Evolutionary conservation across 2,888 invertebrate species (phyloP), one percentile per base, ranked within the genome.

Genomic region (Lithophane leautieri): DNA sequence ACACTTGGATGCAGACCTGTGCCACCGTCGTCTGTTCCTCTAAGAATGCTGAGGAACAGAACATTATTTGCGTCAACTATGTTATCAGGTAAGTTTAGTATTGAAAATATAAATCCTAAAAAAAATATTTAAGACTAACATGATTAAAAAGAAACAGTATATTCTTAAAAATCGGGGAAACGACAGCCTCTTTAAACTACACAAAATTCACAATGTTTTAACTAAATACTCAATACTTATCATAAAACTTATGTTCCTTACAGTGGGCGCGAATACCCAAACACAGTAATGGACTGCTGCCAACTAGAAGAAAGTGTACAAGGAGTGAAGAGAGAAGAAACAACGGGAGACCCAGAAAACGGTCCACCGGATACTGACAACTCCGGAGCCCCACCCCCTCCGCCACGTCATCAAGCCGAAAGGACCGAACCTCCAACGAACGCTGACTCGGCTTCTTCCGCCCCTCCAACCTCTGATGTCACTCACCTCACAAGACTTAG

Each of bases 31-130:
- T 99, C 76, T 99, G 99, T 96, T 99, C 98, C 92, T 98, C 98
- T 71, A 99, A 99, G 96, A 99, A 99, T 91, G 98, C 98, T 11
- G 99, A 99, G 83, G 99, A 99, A 93, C 99, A 99, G 95, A 99
- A 99, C 92, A 99, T 99, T 89, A 99, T 99, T 86, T 99, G 99
- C 93, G 99, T 99, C 90, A 99, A 99, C 96, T 99, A 99, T 95
- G 99, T 99, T 83, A 98, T 99, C 91, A 99, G 99, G 99, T 99
- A 96, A 95, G 93, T 71, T 73, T 14, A 1, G 62, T 70, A 58
- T 58, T 28, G 22, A 50, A 50, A 50, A 28, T 4, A 60, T 58
- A 28, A 28, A 34, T 58, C 28, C 19, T 28, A 9, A 16, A 28
- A 47, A 6, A 47, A 47, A 47, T 11, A 0, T 3, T 44, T 14